Evolutionary conservation across 2,113 vertebrate species (phyloP).

Genomic region (Dinomys branickii): DNA sequence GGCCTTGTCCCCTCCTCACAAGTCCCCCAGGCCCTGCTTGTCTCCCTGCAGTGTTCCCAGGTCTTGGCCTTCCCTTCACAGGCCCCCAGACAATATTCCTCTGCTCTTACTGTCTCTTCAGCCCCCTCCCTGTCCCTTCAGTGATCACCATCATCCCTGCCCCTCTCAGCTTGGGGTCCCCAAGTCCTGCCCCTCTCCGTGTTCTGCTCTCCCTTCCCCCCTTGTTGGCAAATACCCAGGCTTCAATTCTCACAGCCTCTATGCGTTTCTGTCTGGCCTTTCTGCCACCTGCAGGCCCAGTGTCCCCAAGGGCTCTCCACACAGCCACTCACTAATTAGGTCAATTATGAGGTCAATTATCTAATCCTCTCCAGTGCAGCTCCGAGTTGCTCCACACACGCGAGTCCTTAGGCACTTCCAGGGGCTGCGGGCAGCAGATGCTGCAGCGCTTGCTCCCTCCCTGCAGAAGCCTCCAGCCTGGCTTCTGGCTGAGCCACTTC

Average conservation of each 20-base stretch:
- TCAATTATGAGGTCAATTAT: conserved; percentile 82
- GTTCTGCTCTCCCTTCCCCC: neutral
- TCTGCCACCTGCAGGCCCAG: conserved; percentile 71
- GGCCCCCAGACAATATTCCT: neutral
- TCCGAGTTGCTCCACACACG: conserved; percentile 56
- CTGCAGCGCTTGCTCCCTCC: neutral
- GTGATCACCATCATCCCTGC: neutral
- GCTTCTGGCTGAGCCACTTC: neutral
- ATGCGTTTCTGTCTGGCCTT: conserved; percentile 64
- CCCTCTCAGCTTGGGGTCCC: neutral
- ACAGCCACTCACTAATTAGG: conserved; percentile 78
- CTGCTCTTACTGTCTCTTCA: neutral
- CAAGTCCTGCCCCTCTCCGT: neutral
- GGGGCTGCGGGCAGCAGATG: conserved; percentile 47
- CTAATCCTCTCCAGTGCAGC: conserved; percentile 72
- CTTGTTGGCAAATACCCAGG: conserved; percentile 48
- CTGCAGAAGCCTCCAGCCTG: neutral
- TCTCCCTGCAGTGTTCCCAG: neutral
- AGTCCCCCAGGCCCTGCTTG: neutral
- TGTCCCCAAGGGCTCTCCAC: conserved; percentile 75
- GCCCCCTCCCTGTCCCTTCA: neutral
- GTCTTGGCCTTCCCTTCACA: neutral
- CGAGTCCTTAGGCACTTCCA: conserved; percentile 50
- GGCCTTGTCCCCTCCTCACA: neutral
- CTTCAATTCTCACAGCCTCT: conserved; percentile 46